Base-by-base conservation (phyloP, 2,797 vertebrate species). In the Betta splendens region DNA sequence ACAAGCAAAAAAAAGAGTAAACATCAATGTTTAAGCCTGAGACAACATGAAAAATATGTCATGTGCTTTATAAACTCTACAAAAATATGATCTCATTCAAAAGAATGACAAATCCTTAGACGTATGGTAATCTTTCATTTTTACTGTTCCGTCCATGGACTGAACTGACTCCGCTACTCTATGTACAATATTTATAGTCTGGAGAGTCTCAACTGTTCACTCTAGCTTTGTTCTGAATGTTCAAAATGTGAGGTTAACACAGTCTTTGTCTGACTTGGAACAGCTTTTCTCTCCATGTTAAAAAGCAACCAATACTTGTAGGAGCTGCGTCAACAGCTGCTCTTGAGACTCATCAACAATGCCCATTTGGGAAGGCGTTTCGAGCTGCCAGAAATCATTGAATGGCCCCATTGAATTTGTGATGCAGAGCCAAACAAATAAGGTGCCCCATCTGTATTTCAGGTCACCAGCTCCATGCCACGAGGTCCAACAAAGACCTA, bases 1-100 rank as follows among this genome's bases (percentile, higher is more conserved):
- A 69, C 38, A 62, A 81, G 75, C 78, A 73, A 66, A 60, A 65
- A 74, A 74, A 68, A 74, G 38, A 79, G 77, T 82, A 85, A 83
- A 86, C 77, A 79, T 84, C 62, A 59, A 73, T 31, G 20, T 82
- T 73, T 65, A 75, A 79, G 85, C 83, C 83, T 88, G 86, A 89
- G 86, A 88, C 66, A 85, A 82, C 75, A 81, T 81, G 2, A 79
- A 72, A 83, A 85, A 80, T 64, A 81, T 61, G 52, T 58, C 62
- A 68, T 77, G 77, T 88, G 71, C 71, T 85, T 83, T 55, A 80
- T 62, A 79, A 78, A 85, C 55, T 83, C 71, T 80, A 82, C 33
- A 87, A 83, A 80, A 87, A 83, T 76, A 84, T 55, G 68, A 81
- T 62, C 40, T 72, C 73, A 73, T 85, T 78, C 68, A 76, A 76